phyloP scores from a whole-genome alignment of 2,797 vertebrate genomes.

The Danio choprae region DNA sequence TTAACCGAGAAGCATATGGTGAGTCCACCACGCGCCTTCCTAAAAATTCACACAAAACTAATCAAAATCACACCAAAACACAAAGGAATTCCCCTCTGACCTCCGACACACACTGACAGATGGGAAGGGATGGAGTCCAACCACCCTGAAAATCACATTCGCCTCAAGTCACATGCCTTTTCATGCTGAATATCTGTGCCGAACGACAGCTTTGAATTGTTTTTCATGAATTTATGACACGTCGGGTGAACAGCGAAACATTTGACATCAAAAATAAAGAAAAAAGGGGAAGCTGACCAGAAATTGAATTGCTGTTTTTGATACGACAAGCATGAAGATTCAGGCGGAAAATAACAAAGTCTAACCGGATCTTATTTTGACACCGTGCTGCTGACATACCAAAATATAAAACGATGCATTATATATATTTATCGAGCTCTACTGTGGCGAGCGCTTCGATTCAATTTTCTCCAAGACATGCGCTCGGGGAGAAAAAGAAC shows the following conservation, averaged over 20 bases:
- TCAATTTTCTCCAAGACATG: slow-evolving; percentile 34
- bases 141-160: slow-evolving; percentile 42
- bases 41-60: slow-evolving; percentile 46
- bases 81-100: slow-evolving; percentile 43
- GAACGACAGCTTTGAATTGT: slow-evolving; percentile 30
- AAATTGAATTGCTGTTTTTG: slow-evolving; percentile 36
- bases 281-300: not conserved
- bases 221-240: slow-evolving; percentile 24
- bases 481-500: slow-evolving; percentile 18
- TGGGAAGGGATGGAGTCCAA: slow-evolving; percentile 31
- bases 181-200: slow-evolving; percentile 38
- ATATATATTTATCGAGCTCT: slow-evolving; percentile 35
- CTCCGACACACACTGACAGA: slow-evolving; percentile 42
- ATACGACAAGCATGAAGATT: slow-evolving; percentile 18
- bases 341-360: slow-evolving; percentile 28
- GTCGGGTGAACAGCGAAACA: slow-evolving; percentile 35
- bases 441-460: slow-evolving; percentile 16
- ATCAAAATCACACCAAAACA: slow-evolving; percentile 61
- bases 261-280: slow-evolving; percentile 41
- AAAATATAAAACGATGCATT: slow-evolving; percentile 37
- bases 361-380: slow-evolving; percentile 25
- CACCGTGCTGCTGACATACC: slow-evolving; percentile 18
- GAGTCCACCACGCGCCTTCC: slow-evolving; percentile 4
- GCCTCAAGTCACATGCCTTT: slow-evolving; percentile 2
- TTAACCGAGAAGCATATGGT: slow-evolving; percentile 55